These are phyloP conservation scores for Arge pagana DNA, from an alignment of 2,888 invertebrate species.

Conservation along the genomic window DNA sequence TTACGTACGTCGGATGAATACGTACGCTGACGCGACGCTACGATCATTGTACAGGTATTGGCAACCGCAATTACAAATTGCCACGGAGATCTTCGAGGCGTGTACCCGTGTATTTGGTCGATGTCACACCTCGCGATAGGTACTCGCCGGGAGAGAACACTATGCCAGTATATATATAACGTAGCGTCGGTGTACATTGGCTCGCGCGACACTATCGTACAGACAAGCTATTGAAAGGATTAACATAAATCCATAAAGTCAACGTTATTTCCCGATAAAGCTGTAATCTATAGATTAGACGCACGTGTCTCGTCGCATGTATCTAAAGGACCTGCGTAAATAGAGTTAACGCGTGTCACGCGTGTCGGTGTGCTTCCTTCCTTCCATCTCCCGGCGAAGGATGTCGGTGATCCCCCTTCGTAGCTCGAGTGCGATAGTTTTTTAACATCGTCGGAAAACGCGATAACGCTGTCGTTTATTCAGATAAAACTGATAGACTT, in stretches of 20 bases:
- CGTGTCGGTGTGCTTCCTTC: slow-evolving; percentile 10
- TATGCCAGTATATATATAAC: too few species aligned
- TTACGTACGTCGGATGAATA: too few species aligned
- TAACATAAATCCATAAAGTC: slow-evolving; percentile 22
- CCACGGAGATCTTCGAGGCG: too few species aligned
- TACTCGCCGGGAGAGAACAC: too few species aligned
- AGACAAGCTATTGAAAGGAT: slow-evolving; percentile 12
- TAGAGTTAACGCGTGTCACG: slow-evolving; percentile 29
- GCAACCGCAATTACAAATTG: too few species aligned
- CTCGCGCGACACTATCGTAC: slow-evolving; percentile 6
- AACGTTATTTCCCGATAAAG: slow-evolving; percentile 30
- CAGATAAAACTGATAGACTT: not conserved
- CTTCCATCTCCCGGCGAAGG: not conserved
- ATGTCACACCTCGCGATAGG: too few species aligned
- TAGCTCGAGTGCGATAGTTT: slow-evolving; percentile 9
- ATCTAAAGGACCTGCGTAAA: slow-evolving; percentile 36
- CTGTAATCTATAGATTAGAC: slow-evolving; percentile 46
- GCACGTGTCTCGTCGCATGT: slow-evolving; percentile 33
- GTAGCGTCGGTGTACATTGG: too few species aligned
- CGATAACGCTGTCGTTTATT: slow-evolving; percentile 4
- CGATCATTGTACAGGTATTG: too few species aligned
- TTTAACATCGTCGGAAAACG: slow-evolving; percentile 5
- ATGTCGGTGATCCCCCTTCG: not conserved
- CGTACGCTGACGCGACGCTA: too few species aligned
- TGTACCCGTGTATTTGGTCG: too few species aligned